Conservation (phyloP, 1,140 invertebrate genomes). For the Hirudo medicinalis region DNA sequence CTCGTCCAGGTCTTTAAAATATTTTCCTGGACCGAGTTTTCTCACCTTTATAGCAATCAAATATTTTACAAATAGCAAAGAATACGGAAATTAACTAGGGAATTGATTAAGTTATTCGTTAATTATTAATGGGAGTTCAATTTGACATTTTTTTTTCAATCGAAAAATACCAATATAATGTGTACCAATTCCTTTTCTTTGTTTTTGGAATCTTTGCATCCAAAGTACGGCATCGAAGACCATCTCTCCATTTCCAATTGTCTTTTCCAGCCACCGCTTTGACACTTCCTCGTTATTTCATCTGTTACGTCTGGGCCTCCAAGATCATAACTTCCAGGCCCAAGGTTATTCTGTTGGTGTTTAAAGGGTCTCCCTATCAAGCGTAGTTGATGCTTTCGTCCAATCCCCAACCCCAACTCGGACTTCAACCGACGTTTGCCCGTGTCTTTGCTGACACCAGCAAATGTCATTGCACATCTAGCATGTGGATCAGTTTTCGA, state of each 20-base stretch:
- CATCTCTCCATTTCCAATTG: conserved; percentile 2
- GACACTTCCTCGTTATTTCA: background rate
- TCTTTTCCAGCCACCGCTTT: conserved; percentile 1
- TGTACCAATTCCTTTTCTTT: background rate
- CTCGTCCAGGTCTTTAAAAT: background rate
- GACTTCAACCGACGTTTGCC: too few relatives aligned
- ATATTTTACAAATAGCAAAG: background rate
- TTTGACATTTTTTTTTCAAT: too few relatives aligned
- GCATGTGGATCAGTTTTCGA: too few relatives aligned
- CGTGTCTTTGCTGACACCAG: too few relatives aligned
- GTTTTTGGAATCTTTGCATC: background rate
- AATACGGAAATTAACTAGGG: background rate
- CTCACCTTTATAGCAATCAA: background rate
- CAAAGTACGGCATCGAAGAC: background rate
- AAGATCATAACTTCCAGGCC: conserved; percentile 1
- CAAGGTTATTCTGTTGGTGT: background rate
- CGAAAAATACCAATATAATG: too few relatives aligned
- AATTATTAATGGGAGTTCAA: background rate
- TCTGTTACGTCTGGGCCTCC: background rate
- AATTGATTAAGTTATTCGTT: background rate
- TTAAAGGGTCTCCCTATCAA: background rate
- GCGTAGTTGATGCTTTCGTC: too few relatives aligned
- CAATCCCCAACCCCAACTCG: too few relatives aligned
- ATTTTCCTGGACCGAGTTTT: conserved; percentile 4
- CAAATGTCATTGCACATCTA: too few relatives aligned